A percentile compares a stretch with the other conserved stretches of the same genome.
Conservation (phyloP, 2,888 invertebrate genomes). For the Tiliacea citrago region DNA sequence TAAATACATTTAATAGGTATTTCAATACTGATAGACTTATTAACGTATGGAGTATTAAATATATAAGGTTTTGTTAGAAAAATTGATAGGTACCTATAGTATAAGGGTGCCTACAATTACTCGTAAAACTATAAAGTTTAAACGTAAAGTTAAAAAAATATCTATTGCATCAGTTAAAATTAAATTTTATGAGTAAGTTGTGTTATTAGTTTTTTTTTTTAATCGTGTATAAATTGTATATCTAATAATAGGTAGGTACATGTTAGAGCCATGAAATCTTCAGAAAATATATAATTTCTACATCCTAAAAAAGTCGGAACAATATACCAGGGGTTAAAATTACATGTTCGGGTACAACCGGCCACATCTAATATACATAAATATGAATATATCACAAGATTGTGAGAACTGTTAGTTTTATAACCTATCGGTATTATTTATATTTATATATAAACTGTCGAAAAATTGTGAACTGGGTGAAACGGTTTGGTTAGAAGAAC, state of each 20-base stretch:
- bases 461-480: too few species aligned
- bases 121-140: not conserved
- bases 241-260: not conserved
- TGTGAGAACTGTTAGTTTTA: too few species aligned
- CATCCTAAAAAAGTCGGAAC: not conserved
- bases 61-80: not conserved
- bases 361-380: slow-evolving; percentile 18
- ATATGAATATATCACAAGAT: slow-evolving; percentile 2
- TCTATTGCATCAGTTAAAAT: not conserved
- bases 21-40: slow-evolving; percentile 33
- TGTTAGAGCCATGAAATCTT: not conserved
- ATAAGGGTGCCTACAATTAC: too few species aligned
- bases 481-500: too few species aligned
- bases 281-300: not conserved
- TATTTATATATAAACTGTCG: too few species aligned
- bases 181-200: not conserved
- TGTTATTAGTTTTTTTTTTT: not conserved
- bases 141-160: not conserved
- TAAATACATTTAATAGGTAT: slow-evolving; percentile 25
- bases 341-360: not conserved
- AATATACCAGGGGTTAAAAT: not conserved
- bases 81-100: not conserved
- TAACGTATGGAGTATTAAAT: too few species aligned
- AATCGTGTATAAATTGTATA: not conserved
- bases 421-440: too few species aligned